Percentiles rank a stretch among this genome's conserved stretches.
Conservation (phyloP, 2,888 invertebrate genomes). For the Mesopsocus fuscifrons region DNA sequence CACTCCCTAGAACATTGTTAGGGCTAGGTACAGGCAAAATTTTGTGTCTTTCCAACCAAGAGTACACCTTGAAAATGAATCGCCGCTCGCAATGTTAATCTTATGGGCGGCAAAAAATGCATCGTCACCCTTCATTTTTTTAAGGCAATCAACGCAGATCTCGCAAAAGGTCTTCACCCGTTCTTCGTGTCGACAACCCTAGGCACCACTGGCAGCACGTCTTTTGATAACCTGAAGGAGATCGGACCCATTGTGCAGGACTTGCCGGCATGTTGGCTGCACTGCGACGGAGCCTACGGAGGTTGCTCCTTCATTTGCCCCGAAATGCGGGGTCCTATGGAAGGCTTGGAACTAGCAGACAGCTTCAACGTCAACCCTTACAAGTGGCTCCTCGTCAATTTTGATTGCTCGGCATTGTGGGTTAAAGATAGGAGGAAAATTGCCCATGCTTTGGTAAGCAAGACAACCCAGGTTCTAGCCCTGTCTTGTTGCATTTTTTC, state of each 20-base stretch:
- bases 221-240: conserved; percentile 64
- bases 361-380: conserved; percentile 81
- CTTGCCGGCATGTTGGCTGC: conserved; percentile 54
- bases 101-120: no score
- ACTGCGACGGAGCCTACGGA: conserved; percentile 76
- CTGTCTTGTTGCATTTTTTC: no score
- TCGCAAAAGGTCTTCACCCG: conserved; percentile 52
- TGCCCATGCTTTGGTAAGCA: conserved; percentile 37
- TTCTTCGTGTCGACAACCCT: conserved; percentile 68
- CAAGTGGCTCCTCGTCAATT: conserved; percentile 70
- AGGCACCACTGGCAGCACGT: conserved; percentile 66
- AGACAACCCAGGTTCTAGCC: no score
- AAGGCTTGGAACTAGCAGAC: conserved; percentile 53
- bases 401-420: conserved; percentile 76
- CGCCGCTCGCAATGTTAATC: no score
- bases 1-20: no score
- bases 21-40: no score
- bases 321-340: conserved; percentile 46
- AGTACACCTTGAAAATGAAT: no score
- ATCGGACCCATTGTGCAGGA: conserved; percentile 49
- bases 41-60: no score
- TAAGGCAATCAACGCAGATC: conserved; percentile 46
- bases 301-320: conserved; percentile 74
- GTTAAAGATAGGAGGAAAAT: conserved; percentile 53
- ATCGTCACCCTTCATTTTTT: conserved; percentile 6